Evolutionary conservation across 1,140 invertebrate genomes (phyloP).

Genomic region (Neotoxoptera formosana): DNA sequence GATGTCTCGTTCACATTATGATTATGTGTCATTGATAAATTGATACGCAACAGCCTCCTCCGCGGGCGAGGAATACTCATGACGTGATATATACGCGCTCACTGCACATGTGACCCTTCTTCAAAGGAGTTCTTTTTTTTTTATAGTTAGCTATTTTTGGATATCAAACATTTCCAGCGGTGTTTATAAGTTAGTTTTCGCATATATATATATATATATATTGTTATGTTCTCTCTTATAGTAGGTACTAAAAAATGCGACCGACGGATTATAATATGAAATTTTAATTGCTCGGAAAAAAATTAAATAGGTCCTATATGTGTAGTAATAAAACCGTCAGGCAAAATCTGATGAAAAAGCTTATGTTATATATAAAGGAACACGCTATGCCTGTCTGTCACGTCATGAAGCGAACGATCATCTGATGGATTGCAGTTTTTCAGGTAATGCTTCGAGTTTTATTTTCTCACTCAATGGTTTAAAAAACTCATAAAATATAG

Average conservation of each 20-base stretch:
- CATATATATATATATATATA: neutral
- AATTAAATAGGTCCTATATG: neutral
- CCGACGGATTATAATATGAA: neutral
- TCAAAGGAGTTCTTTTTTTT: constrained; percentile 19
- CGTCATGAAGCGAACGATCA: constrained; percentile 19
- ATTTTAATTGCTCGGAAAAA: constrained; percentile 16
- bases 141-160: constrained; percentile 2
- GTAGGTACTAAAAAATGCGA: neutral
- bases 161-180: neutral
- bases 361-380: neutral
- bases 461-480: neutral
- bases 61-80: neutral
- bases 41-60: neutral
- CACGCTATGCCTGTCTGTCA: constrained; percentile 18
- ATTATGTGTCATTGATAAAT: constrained; percentile 19
- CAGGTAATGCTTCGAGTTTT: neutral
- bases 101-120: neutral
- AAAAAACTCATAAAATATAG: neutral
- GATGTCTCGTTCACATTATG: neutral
- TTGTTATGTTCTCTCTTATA: neutral
- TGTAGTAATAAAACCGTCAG: neutral
- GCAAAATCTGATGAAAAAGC: constrained; percentile 25
- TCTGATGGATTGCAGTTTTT: constrained; percentile 33
- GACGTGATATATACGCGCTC: neutral
- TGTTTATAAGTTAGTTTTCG: neutral